Conservation (phyloP, 2,113 vertebrate species). For the Acanthochromis polyacanthus region DNA sequence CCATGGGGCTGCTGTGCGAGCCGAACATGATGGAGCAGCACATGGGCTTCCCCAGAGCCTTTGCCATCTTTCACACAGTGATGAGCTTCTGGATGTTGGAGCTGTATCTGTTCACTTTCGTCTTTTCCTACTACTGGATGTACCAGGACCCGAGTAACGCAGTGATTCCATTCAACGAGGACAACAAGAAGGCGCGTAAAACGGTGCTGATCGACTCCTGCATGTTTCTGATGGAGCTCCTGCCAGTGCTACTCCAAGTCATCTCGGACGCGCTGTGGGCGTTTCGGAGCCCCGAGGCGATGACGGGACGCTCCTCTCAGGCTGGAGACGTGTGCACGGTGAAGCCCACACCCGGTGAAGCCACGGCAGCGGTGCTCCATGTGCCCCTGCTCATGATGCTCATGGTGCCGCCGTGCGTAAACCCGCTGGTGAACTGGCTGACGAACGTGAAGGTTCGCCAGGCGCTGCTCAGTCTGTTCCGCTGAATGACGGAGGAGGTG, state of each 20-base stretch:
- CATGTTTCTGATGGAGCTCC: slow-evolving; percentile 77
- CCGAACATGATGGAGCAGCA: slow-evolving; percentile 74
- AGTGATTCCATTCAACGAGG: slow-evolving; percentile 68
- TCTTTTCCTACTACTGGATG: slow-evolving; percentile 70
- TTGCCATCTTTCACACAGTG: slow-evolving; percentile 57
- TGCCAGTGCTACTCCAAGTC: slow-evolving; percentile 67
- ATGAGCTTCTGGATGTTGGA: slow-evolving; percentile 20
- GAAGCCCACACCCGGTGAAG: slow-evolving; percentile 5
- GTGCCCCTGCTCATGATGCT: slow-evolving; percentile 61
- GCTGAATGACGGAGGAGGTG: too few relatives aligned
- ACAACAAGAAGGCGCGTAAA: slow-evolving; percentile 65
- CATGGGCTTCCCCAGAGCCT: slow-evolving; percentile 68
- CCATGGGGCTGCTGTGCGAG: slow-evolving; percentile 70
- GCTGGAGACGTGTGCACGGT: not conserved
- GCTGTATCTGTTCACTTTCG: slow-evolving; percentile 61
- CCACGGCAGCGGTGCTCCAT: slow-evolving; percentile 47
- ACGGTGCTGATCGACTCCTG: slow-evolving; percentile 75
- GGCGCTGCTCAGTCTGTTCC: too few relatives aligned
- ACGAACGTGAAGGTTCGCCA: slow-evolving; percentile 57
- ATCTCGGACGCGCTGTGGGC: slow-evolving; percentile 67
- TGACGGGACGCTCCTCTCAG: not conserved
- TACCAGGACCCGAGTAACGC: slow-evolving; percentile 68
- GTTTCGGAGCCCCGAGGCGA: slow-evolving; percentile 34
- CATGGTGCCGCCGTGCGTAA: slow-evolving; percentile 72
- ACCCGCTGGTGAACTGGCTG: slow-evolving; percentile 75